A percentile compares a stretch with the other conserved stretches of the same genome.
These are phyloP conservation scores for Eristalis pertinax DNA, from an alignment of 2,888 invertebrate genomes.

Conservation along the genomic window DNA sequence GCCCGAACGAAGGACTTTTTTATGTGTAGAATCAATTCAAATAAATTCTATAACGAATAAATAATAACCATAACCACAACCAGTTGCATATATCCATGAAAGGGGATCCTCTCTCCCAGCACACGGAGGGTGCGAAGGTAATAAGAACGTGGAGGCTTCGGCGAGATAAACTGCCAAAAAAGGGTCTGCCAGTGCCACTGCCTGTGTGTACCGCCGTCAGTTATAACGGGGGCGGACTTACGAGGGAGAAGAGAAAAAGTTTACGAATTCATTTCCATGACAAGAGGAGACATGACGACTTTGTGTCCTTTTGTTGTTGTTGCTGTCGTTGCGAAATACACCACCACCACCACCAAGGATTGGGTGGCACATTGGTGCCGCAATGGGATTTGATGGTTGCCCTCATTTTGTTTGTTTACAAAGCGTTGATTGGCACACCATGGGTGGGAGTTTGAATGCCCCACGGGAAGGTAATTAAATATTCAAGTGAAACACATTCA, in stretches of 20 bases:
- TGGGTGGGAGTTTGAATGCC: conserved; percentile 8
- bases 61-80: conserved; percentile 50
- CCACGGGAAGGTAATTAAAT: conserved; percentile 41
- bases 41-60: conserved; percentile 55
- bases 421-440: conserved; percentile 60
- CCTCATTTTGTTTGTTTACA: conserved; percentile 54
- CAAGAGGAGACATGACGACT: conserved; percentile 55
- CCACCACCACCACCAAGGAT: neutral
- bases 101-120: neutral
- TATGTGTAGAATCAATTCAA: conserved; percentile 51
- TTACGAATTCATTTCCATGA: conserved; percentile 66
- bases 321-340: neutral
- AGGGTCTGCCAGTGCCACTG: neutral
- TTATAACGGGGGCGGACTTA: conserved; percentile 2
- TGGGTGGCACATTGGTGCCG: neutral
- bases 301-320: conserved; percentile 24
- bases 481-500: conserved; percentile 31
- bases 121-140: neutral
- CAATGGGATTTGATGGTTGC: conserved; percentile 10
- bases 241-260: conserved; percentile 30
- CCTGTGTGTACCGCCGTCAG: neutral
- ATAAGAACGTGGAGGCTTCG: neutral
- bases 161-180: conserved; percentile 22
- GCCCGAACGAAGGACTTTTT: conserved; percentile 14
- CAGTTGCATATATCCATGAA: conserved; percentile 26